These are phyloP conservation scores for Orthosia gracilis DNA, from an alignment of 2,888 invertebrate genomes.

Conservation along the genomic window DNA sequence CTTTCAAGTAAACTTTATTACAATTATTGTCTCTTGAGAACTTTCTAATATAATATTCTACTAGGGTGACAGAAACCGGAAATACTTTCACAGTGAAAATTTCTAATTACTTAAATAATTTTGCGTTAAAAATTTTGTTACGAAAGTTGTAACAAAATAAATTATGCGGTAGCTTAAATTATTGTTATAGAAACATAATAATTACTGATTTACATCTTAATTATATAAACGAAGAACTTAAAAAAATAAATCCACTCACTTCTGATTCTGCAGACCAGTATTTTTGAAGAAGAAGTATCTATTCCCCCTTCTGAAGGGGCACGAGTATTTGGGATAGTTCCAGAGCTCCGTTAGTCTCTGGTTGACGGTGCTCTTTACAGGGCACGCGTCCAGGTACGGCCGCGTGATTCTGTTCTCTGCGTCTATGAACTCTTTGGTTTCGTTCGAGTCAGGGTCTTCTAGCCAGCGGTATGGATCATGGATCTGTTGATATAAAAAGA, in stretches of 20 bases:
- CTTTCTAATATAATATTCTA: neutral
- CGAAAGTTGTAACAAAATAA: neutral
- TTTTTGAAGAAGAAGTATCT: constrained; percentile 98
- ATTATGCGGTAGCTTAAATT: neutral
- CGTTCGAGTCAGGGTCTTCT: constrained; percentile 98
- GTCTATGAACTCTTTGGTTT: constrained; percentile 97
- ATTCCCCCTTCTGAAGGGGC: constrained; percentile 95
- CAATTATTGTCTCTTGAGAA: too few relatives aligned
- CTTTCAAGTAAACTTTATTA: too few relatives aligned
- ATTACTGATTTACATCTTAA: too few relatives aligned
- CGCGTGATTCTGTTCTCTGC: constrained; percentile 97
- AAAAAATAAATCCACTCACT: constrained; percentile 88
- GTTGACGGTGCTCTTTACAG: constrained; percentile 94
- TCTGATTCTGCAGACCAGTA: constrained; percentile 99
- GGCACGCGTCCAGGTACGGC: constrained; percentile 96
- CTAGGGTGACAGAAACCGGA: neutral
- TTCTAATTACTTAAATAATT: neutral
- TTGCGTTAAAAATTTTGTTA: neutral
- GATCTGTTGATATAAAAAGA: constrained; percentile 90
- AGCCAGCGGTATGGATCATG: constrained; percentile 98
- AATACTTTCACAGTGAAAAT: neutral
- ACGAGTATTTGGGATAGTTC: constrained; percentile 99
- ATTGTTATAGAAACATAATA: neutral
- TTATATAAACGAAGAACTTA: neutral
- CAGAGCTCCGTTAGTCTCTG: constrained; percentile 96